Evolutionary conservation across 2,888 invertebrate genomes (phyloP), one percentile per base, ranked within the genome.

Genomic region (Marasmarcha lunaedactyla): DNA sequence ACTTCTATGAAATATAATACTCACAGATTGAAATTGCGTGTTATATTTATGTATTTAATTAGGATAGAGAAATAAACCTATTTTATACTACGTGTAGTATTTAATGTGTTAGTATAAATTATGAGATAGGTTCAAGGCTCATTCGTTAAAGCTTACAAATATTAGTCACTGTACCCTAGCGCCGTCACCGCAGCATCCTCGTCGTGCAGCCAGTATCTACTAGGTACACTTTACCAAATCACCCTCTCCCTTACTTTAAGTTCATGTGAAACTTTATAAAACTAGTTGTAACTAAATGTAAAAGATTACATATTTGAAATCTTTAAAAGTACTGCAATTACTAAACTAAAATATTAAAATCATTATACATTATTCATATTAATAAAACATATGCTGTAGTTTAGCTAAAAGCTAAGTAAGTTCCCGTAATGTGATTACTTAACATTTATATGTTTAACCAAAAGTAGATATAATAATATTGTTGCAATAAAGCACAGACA

Each of bases 61-160:
- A 67, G 67, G 63, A 59, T 76, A 77, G 67, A 63, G 43, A 71
- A 69, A 72, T 64, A 68, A 60, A 72, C 72, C 73, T 81, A 79
- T 81, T 79, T 79, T 81, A 78, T 79, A 81, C 76, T 72, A 67
- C 66, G 47, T 57, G 50, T 64, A 62, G 54, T 52, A 52, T 55
- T 34, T 57, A 63, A 47, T 48, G 53, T 47, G 48, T 42, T 52
- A 56, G 33, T 39, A 43, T 47, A 44, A 46, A 46, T 26, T 36
- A 35, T 13, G 35, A 11, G 35, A 33, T 11, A 27, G 25, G 15
- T 13, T 30, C 4, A 46, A 54, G 55, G 57, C 57, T 59, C 60
- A 61, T 56, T 51, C 51, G 55, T 57, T 50, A 45, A 59, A 49
- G 70, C 67, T 71, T 68, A 46, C 57, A 61, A 63, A 65, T 65